Base-by-base conservation (phyloP, 2,113 vertebrate genomes). In the Odocoileus virginianus region DNA sequence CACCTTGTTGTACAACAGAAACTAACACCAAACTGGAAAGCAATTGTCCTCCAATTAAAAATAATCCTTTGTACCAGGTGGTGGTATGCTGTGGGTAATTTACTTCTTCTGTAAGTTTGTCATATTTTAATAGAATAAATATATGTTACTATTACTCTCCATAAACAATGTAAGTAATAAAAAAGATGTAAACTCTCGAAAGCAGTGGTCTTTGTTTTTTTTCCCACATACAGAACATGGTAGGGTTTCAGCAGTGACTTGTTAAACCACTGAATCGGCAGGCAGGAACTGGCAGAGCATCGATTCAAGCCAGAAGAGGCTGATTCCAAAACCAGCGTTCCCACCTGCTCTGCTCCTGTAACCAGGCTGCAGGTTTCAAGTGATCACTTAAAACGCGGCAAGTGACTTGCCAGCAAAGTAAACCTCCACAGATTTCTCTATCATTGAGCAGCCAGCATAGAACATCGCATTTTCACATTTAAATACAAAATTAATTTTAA, bases 401-500 rank as follows among this genome's bases (percentile, higher is more conserved):
- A 71, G 2, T 84, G 87, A 81, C 2, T 54, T 57, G 27, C 3
- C 36, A 67, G 40, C 67, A 76, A 74, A 89, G n/a, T 47, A 91
- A 40, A 50, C 45, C 50, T 74, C 54, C 54, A 13, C 28, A 60
- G 54, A 74, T 30, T 47, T 88, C 23, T 96, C 79, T 60, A 76
- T 55, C 54, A 61, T 45, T 2, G 23, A 17, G 6, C 52, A 28
- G 86, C 40, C 28, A 40, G 30, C 25, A 13, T 47, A 84, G 30
- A 91, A 6, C 33, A 82, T 0, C 28, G 25, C 0, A 23, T 82
- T 89, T 96, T 79, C 85, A 95, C 58, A 78, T 92, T 96, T 91
- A 97, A 89, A 97, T 61, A 95, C 90, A 97, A 98, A 96, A 91
- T 87, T 90, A 43, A 43, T 15, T 78, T 76, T 76, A 97, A 94